Base-by-base conservation (phyloP, 2,888 invertebrate genomes). In the Ormyrus labotus region DNA sequence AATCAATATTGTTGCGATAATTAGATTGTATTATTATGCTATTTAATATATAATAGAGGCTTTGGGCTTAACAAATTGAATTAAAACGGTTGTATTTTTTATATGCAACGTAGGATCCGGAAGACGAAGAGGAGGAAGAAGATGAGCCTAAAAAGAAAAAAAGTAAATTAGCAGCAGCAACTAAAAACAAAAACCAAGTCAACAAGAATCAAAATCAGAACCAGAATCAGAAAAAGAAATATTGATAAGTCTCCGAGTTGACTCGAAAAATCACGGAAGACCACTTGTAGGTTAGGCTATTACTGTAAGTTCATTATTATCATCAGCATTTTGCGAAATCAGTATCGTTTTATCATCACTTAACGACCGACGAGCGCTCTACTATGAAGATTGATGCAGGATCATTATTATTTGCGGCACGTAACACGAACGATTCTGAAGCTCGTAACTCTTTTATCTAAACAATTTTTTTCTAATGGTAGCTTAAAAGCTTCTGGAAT, bases 81-180 rank as follows among this genome's bases (percentile, higher is more conserved):
- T 63, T 78, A 61, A 74, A 80, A 75, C 53, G 8, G 65, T 71
- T 74, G n/a, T 63, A 50, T 84, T 86, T 85, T 85, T 85, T 85
- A 76, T 85, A 88, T 87, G 86, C 87, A 84, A 91, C 90, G 78
- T 89, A 93, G 93, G 93, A 93, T 86, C 92, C 93, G 81, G 93
- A 94, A 91, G 94, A 94, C 80, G 95, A 95, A 82, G 95, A 94
- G 76, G 95, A 95, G 45, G 95, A 96, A 83, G 96, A 96, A 45
- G 95, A 95, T 60, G 95, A 95, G 91, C 95, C 95, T 86, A 96
- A 96, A 92, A 94, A 94, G 91, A 96, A 96, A 92, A 95, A 95
- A 89, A 93, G 94, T 91, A 95, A 95, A 92, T 92, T 95, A 91
- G 93, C 94, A 79, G 93, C 94, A 85, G 92, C 91, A 86, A 94